Base-by-base conservation (phyloP, 2,797 vertebrate genomes). In the Poeciliopsis infans region DNA sequence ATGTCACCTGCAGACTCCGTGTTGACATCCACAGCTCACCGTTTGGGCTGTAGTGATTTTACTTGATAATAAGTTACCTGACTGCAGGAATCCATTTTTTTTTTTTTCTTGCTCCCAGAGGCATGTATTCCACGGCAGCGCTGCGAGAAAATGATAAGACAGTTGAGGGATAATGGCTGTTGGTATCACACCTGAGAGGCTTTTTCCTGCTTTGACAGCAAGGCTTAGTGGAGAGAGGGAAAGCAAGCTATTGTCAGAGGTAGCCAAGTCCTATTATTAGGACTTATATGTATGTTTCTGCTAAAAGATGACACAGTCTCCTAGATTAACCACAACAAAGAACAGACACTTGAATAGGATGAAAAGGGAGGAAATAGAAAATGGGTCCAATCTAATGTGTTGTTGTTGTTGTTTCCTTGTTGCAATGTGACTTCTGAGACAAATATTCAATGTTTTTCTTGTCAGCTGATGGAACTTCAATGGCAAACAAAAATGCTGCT, bases 131-230 rank as follows among this genome's bases (percentile, higher is more conserved):
- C 82, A 87, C 53, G 16, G 78, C 78, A 76, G 83, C 88, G 83
- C 84, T 91, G 91, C 84, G 70, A 53, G 85, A 75, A 77, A 79
- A 85, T 72, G 86, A 90, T 89, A 84, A 90, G 86, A 82, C 81
- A 7, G 12, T 0, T 55, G 68, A 39, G 49, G 82, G 89, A 92
- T 89, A 89, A 83, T 25, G 0, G 78, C 79, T 86, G 77, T 76
- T 1, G 46, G 76, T 74, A 74, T 51, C 68, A 75, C 81, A 83
- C 86, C 88, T 78, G 77, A 79, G 80, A 88, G 82, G 82, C 59
- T 20, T 81, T 80, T 85, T 81, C 74, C 75, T 70, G 79, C 64
- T 91, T 81, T 88, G 88, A 90, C 86, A 83, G 82, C 59, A 46
- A 51, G 28, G 75, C 80, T 83, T 79, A 74, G 80, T 77, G 77